Percentiles rank a stretch among this genome's conserved stretches.
phyloP scores from a whole-genome alignment of 2,888 invertebrate genomes.

The Dasypolia templi region DNA sequence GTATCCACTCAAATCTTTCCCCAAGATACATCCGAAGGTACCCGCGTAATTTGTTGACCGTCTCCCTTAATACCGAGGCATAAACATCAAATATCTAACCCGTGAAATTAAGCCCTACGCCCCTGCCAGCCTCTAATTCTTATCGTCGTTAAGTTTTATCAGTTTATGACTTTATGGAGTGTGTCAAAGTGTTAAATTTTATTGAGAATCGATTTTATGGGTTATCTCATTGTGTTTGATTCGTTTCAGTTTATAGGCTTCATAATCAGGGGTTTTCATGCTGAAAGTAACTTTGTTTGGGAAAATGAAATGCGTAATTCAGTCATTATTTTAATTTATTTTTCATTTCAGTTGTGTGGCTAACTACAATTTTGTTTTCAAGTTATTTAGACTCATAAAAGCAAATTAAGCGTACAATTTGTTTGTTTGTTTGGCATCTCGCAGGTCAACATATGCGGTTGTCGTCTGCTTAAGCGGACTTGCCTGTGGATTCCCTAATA shows the following conservation, averaged over 20 bases:
- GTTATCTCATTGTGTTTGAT: slow-evolving; percentile 56
- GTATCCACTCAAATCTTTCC: slow-evolving; percentile 68
- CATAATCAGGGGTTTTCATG: slow-evolving; percentile 27
- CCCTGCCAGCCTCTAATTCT: slow-evolving; percentile 69
- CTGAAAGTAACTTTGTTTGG: slow-evolving; percentile 11
- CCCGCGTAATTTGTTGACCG: slow-evolving; percentile 87
- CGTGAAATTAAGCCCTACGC: slow-evolving; percentile 81
- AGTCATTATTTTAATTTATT: neutral
- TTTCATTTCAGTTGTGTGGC: neutral
- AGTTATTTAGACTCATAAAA: neutral
- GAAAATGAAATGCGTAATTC: slow-evolving; percentile 11
- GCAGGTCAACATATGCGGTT: too few species aligned
- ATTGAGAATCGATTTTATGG: slow-evolving; percentile 63
- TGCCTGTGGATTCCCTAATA: too few species aligned
- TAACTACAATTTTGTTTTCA: neutral
- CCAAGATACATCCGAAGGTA: slow-evolving; percentile 72
- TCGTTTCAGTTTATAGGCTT: slow-evolving; percentile 50
- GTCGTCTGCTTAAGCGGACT: too few species aligned
- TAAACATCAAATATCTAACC: slow-evolving; percentile 87
- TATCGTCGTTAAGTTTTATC: slow-evolving; percentile 71
- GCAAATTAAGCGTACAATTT: neutral
- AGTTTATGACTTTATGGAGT: slow-evolving; percentile 69
- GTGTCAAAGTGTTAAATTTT: slow-evolving; percentile 65
- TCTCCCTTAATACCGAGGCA: slow-evolving; percentile 77
- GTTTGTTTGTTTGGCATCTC: too few species aligned